These are phyloP conservation scores for Athalia cordata DNA, from an alignment of 2,888 invertebrate genomes.

Conservation along the genomic window DNA sequence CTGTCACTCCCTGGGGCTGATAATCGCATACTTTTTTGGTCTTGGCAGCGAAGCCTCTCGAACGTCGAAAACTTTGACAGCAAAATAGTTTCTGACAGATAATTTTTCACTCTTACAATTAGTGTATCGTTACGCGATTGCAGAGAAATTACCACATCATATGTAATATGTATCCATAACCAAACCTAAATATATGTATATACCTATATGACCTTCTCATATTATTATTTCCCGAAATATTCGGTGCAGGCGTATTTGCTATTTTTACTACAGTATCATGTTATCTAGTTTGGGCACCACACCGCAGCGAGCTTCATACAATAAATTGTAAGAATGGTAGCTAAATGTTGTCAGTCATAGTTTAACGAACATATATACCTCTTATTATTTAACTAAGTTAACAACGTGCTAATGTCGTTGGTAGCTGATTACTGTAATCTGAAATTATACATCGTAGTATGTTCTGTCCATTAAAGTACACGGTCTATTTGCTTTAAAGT, in stretches of 20 bases:
- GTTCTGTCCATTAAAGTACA: too few species aligned
- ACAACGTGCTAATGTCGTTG: too few species aligned
- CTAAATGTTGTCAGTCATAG: neutral
- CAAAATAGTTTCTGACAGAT: conserved; percentile 44
- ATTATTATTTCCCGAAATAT: neutral
- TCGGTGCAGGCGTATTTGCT: too few species aligned
- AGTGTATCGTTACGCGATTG: conserved; percentile 41
- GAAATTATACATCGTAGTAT: too few species aligned
- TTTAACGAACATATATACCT: neutral
- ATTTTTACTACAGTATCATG: neutral
- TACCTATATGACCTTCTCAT: neutral
- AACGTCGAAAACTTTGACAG: conserved; percentile 44
- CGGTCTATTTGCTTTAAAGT: too few species aligned
- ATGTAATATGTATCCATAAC: neutral
- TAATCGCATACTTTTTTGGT: conserved; percentile 29
- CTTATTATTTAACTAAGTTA: too few species aligned
- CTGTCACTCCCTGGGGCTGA: conserved; percentile 44
- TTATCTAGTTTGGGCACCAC: too few species aligned
- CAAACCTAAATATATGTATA: neutral
- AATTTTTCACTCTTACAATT: conserved; percentile 31
- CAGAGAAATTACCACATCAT: conserved; percentile 32
- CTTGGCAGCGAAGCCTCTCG: conserved; percentile 29
- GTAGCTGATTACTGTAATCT: too few species aligned
- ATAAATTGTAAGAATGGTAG: neutral
- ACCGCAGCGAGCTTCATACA: neutral